A percentile compares a stretch with the other conserved stretches of the same genome.
These are phyloP conservation scores for Hippotragus niger DNA, from an alignment of 2,113 vertebrate genomes.

Conservation along the genomic window DNA sequence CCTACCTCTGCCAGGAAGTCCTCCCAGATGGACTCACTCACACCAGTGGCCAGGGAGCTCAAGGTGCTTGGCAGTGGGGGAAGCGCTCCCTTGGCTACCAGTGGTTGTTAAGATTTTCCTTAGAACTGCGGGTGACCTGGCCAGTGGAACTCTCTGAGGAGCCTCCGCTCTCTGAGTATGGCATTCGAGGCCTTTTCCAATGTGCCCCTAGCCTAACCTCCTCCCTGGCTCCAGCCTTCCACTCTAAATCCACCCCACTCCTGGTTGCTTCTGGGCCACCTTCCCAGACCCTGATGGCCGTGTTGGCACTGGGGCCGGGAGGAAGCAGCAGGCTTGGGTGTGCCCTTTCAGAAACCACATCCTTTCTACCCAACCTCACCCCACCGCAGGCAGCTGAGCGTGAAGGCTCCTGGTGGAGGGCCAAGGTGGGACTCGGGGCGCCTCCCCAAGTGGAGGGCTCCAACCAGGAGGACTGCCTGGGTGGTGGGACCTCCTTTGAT, in stretches of 20 bases:
- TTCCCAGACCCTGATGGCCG: neutral
- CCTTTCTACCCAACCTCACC: neutral
- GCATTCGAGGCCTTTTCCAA: fast-evolving
- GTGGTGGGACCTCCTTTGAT: neutral
- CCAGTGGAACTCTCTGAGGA: too few relatives aligned
- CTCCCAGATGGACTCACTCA: neutral
- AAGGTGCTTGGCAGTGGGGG: fast-evolving
- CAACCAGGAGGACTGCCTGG: too few relatives aligned
- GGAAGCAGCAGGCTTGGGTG: conserved; percentile 26
- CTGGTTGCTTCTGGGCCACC: neutral
- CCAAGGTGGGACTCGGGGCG: neutral
- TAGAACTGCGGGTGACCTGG: fast-evolving
- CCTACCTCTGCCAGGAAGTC: neutral
- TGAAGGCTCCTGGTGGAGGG: neutral
- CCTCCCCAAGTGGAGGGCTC: neutral
- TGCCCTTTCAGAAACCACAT: neutral
- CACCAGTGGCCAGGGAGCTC: too few relatives aligned
- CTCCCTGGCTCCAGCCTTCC: fast-evolving
- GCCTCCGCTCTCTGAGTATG: fast-evolving
- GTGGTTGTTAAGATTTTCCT: neutral
- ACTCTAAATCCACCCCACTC: neutral
- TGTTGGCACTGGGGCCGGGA: neutral
- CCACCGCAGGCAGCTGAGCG: neutral
- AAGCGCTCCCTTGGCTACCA: too few relatives aligned
- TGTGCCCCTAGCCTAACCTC: neutral